phyloP scores from a whole-genome alignment of 1,140 invertebrate species.

The Ctenoplectra terminalis region DNA sequence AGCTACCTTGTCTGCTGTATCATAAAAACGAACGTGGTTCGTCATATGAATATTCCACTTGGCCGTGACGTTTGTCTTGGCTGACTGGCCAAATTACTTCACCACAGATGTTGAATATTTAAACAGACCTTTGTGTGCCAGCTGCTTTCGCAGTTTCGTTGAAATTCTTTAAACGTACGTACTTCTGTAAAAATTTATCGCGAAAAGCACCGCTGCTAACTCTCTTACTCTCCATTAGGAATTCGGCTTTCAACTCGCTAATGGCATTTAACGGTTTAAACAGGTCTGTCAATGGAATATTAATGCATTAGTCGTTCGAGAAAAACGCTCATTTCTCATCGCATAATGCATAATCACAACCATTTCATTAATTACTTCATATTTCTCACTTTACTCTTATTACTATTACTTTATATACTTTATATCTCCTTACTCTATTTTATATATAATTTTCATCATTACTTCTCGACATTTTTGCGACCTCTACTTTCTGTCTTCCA shows the following conservation, averaged over 20 bases:
- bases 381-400: neutral
- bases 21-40: slow-evolving; percentile 24
- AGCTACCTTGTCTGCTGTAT: neutral
- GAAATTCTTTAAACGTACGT: slow-evolving; percentile 13
- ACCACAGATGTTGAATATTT: slow-evolving; percentile 60
- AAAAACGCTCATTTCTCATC: too few species aligned
- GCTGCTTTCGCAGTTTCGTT: slow-evolving; percentile 3
- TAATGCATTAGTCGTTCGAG: neutral
- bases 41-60: slow-evolving; percentile 45
- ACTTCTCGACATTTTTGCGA: too few species aligned
- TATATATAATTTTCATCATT: too few species aligned
- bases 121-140: slow-evolving; percentile 8
- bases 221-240: neutral
- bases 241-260: neutral
- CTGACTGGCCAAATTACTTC: slow-evolving; percentile 39
- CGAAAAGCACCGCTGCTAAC: neutral
- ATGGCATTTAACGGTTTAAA: neutral
- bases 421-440: too few species aligned
- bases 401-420: neutral
- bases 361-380: neutral
- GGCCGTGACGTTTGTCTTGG: slow-evolving; percentile 24
- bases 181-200: slow-evolving; percentile 44
- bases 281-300: neutral
- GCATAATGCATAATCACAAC: neutral
- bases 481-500: too few species aligned